Conservation (phyloP, 1,140 invertebrate species). For the Drosophila fuyamai region DNA sequence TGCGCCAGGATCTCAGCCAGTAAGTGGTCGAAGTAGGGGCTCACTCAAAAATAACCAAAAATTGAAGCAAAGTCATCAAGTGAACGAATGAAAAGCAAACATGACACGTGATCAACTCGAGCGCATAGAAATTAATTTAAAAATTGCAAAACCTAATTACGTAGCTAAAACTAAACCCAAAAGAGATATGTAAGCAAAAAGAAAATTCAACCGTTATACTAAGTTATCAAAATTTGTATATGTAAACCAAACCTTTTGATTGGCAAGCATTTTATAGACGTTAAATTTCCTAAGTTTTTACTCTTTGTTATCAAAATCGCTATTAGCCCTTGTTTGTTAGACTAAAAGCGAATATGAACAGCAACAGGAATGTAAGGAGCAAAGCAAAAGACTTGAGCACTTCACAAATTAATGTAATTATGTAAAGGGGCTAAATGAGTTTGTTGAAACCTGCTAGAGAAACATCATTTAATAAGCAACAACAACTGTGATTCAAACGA, state of each 20-base stretch:
- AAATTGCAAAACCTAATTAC: conserved; percentile 55
- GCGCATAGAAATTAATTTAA: conserved; percentile 59
- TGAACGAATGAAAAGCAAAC: conserved; percentile 34
- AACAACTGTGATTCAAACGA: conserved; percentile 80
- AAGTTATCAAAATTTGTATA: conserved; percentile 63
- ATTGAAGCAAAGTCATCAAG: conserved; percentile 54
- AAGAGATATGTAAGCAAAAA: conserved; percentile 31
- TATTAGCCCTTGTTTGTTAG: conserved; percentile 46
- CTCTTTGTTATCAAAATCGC: conserved; percentile 42
- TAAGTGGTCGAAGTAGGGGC: conserved; percentile 47
- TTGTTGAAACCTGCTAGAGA: conserved; percentile 60
- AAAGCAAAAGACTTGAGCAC: conserved; percentile 76
- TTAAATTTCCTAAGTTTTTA: conserved; percentile 51
- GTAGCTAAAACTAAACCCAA: conserved; percentile 49
- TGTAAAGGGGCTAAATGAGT: conserved; percentile 38
- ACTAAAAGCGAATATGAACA: conserved; percentile 19
- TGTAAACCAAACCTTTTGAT: conserved; percentile 43
- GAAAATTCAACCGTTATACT: conserved; percentile 49
- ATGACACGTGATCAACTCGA: conserved; percentile 74
- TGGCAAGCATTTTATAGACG: conserved; percentile 60
- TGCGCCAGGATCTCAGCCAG: conserved; percentile 70
- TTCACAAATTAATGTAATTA: conserved; percentile 63
- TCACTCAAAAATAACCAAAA: conserved; percentile 53
- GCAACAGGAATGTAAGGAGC: conserved; percentile 37
- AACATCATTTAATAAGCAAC: conserved; percentile 83